phyloP scores from a whole-genome alignment of 2,797 vertebrate genomes.

The Phylloscopus collybita region DNA sequence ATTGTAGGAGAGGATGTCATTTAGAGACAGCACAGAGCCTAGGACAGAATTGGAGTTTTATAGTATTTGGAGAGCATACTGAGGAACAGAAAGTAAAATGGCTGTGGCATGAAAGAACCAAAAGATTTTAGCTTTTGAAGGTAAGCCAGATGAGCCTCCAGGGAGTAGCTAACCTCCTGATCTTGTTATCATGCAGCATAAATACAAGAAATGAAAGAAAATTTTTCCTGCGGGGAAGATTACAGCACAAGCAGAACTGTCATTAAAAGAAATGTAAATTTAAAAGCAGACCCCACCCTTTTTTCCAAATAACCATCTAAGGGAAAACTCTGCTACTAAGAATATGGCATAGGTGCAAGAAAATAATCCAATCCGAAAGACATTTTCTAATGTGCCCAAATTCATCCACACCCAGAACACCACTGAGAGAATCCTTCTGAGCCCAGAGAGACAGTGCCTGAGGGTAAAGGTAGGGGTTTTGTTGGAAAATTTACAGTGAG shows the following conservation, averaged over 20 bases:
- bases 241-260: slow-evolving; percentile 15
- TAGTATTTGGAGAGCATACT: not conserved
- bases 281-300: not conserved
- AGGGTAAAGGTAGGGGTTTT: not conserved
- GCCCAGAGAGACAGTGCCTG: not conserved
- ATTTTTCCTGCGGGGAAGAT: slow-evolving; percentile 5
- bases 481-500: not conserved
- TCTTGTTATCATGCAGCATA: slow-evolving; percentile 29
- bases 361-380: not conserved
- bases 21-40: not conserved
- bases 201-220: slow-evolving; percentile 32
- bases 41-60: not conserved
- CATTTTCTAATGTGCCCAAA: not conserved
- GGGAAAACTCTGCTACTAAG: not conserved
- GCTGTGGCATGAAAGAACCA: not conserved
- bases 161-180: slow-evolving; percentile 49
- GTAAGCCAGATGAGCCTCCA: slow-evolving; percentile 44
- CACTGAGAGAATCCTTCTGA: not conserved
- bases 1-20: not conserved
- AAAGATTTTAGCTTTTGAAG: slow-evolving; percentile 7
- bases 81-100: not conserved
- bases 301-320: not conserved
- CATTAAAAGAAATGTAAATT: not conserved
- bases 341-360: not conserved
- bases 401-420: not conserved